These are phyloP conservation scores for Trissoscelio sp. DNA, from an alignment of 2,888 invertebrate species.

Conservation along the genomic window DNA sequence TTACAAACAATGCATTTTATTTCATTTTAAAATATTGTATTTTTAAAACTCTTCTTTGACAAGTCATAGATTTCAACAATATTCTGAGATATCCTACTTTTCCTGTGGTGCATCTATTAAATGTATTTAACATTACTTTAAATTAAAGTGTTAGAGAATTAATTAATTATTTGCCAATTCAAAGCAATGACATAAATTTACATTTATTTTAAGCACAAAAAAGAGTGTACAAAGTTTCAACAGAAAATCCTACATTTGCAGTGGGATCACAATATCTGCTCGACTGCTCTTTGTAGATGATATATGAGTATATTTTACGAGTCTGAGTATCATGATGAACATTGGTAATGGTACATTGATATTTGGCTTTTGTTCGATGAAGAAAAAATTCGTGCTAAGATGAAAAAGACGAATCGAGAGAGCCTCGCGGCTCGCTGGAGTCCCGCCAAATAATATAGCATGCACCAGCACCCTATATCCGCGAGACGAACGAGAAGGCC, in stretches of 20 bases:
- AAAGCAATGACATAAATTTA: no score
- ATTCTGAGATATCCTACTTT: no score
- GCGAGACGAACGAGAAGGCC: constrained; percentile 39
- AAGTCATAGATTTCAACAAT: no score
- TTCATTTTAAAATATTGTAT: no score
- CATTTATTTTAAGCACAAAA: not conserved
- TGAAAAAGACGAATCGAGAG: constrained; percentile 82
- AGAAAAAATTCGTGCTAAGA: constrained; percentile 79
- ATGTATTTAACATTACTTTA: no score
- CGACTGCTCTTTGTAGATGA: constrained; percentile 32
- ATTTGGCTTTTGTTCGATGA: constrained; percentile 75
- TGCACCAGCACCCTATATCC: constrained; percentile 77
- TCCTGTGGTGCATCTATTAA: no score
- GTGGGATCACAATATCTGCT: constrained; percentile 27
- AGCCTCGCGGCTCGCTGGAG: constrained; percentile 82
- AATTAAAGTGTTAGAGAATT: no score
- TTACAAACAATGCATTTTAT: no score
- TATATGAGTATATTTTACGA: constrained; percentile 40
- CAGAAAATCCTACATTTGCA: constrained; percentile 9
- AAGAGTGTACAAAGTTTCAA: no score
- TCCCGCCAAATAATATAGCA: constrained; percentile 82
- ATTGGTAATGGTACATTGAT: constrained; percentile 60
- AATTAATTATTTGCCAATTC: no score
- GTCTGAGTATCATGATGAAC: constrained; percentile 43
- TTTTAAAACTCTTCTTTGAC: no score